Evolutionary conservation across 2,797 vertebrate species (phyloP).

Genomic region (Lophius americanus): DNA sequence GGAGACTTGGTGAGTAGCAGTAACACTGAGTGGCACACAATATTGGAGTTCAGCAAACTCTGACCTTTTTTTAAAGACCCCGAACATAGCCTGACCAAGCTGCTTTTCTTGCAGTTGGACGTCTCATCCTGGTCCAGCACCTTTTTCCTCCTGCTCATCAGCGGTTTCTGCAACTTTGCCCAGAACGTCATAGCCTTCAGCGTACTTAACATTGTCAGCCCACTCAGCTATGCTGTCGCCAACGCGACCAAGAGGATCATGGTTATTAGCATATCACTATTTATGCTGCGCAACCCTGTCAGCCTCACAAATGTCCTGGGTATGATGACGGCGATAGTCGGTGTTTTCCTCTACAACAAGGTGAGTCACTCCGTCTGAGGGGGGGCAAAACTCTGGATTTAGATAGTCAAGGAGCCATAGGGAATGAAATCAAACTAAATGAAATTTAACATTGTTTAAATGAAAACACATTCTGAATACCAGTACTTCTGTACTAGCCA

Average conservation of each 20-base stretch:
- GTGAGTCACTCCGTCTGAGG: slow-evolving; percentile 63
- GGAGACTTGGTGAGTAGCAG: slow-evolving; percentile 89
- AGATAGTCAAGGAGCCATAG: background rate
- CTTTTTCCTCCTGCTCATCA: slow-evolving; percentile 90
- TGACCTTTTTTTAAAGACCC: background rate
- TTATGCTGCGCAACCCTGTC: slow-evolving; percentile 96
- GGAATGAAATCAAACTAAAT: background rate
- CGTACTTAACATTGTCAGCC: slow-evolving; percentile 95
- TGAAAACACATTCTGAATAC: background rate
- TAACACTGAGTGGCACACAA: background rate
- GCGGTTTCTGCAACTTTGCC: slow-evolving; percentile 97
- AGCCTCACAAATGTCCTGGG: slow-evolving; percentile 91
- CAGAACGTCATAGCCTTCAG: slow-evolving; percentile 99
- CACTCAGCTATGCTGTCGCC: slow-evolving; percentile 96
- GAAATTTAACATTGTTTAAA: too few relatives aligned
- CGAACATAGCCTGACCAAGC: background rate
- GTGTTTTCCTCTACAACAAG: slow-evolving; percentile 98
- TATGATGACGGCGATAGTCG: slow-evolving; percentile 97
- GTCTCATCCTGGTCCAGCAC: slow-evolving; percentile 88
- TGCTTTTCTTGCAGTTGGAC: slow-evolving; percentile 74
- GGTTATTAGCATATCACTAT: slow-evolving; percentile 95
- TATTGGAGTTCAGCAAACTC: background rate
- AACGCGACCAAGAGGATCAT: slow-evolving; percentile 98
- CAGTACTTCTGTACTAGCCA: background rate
- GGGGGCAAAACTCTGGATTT: too few relatives aligned